phyloP scores from a whole-genome alignment of 2,888 invertebrate species.

The Eugnorisma glareosa region DNA sequence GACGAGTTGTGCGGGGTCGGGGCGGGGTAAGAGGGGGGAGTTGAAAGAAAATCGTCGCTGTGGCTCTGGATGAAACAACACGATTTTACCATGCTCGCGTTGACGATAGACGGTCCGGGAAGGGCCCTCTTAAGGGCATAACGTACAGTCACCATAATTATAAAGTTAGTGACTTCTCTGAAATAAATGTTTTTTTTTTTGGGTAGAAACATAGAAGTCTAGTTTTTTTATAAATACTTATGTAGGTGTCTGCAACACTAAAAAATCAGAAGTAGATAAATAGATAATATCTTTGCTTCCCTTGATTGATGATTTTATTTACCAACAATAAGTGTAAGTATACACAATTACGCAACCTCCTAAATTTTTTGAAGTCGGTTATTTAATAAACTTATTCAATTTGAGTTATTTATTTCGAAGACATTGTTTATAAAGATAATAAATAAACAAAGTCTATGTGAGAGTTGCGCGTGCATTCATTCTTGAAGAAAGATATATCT shows the following conservation, averaged over 20 bases:
- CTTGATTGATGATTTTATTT: neutral
- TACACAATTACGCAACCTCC: neutral
- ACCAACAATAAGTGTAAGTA: too few relatives aligned
- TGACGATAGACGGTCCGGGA: too few relatives aligned
- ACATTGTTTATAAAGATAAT: slow-evolving; percentile 60
- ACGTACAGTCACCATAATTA: neutral
- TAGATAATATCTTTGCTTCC: neutral
- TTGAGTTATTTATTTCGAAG: slow-evolving; percentile 21
- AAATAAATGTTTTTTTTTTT: neutral
- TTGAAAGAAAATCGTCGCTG: too few relatives aligned
- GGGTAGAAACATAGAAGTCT: neutral
- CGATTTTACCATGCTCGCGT: too few relatives aligned
- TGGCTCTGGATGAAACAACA: too few relatives aligned
- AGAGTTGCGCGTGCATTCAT: slow-evolving; percentile 61
- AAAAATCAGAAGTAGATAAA: neutral
- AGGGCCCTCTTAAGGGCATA: neutral
- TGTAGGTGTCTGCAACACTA: too few relatives aligned
- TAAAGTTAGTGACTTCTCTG: neutral
- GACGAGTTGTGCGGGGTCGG: too few relatives aligned
- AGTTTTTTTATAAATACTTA: too few relatives aligned
- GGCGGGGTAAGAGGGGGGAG: too few relatives aligned
- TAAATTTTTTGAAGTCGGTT: neutral
- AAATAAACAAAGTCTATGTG: slow-evolving; percentile 67
- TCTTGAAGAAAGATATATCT: slow-evolving; percentile 18
- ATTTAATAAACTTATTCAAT: slow-evolving; percentile 12